Conservation (phyloP, 1,140 invertebrate genomes). For the Eubasilissa regina region DNA sequence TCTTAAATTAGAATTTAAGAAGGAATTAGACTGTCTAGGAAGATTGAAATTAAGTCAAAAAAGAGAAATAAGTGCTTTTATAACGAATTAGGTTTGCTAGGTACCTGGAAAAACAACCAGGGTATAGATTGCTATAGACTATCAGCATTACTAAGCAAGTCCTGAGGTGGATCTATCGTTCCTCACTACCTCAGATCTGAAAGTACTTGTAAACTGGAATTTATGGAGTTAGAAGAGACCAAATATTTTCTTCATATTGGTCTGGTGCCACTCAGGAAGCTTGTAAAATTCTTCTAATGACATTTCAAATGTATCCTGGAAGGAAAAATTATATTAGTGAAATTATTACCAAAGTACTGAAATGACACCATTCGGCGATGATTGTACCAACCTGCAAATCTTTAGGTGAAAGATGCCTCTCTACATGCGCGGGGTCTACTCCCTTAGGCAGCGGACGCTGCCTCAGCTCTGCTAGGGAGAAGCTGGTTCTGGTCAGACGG, state of each 20-base stretch:
- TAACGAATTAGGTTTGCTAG: too few relatives aligned
- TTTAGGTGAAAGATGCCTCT: constrained; percentile 84
- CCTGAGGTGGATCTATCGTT: too few relatives aligned
- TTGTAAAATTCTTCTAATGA: constrained; percentile 86
- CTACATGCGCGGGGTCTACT: constrained; percentile 89
- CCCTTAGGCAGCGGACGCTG: constrained; percentile 89
- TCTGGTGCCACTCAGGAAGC: constrained; percentile 91
- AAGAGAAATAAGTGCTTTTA: too few relatives aligned
- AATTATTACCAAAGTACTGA: too few relatives aligned
- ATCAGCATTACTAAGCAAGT: too few relatives aligned
- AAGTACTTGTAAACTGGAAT: neutral
- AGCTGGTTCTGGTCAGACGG: constrained; percentile 80
- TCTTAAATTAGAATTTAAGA: too few relatives aligned
- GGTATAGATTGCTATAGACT: too few relatives aligned
- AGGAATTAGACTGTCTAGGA: too few relatives aligned
- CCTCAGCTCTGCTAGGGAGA: constrained; percentile 85
- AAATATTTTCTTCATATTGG: constrained; percentile 88
- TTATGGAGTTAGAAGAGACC: constrained; percentile 84
- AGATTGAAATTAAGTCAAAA: too few relatives aligned
- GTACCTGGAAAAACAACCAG: too few relatives aligned
- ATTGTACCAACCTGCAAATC: constrained; percentile 81
- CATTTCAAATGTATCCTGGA: constrained; percentile 83
- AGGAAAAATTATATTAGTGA: constrained; percentile 30
- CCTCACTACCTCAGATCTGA: too few relatives aligned
- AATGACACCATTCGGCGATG: too few relatives aligned